phyloP scores from a whole-genome alignment of 2,888 invertebrate genomes.

The Acronicta leporina region DNA sequence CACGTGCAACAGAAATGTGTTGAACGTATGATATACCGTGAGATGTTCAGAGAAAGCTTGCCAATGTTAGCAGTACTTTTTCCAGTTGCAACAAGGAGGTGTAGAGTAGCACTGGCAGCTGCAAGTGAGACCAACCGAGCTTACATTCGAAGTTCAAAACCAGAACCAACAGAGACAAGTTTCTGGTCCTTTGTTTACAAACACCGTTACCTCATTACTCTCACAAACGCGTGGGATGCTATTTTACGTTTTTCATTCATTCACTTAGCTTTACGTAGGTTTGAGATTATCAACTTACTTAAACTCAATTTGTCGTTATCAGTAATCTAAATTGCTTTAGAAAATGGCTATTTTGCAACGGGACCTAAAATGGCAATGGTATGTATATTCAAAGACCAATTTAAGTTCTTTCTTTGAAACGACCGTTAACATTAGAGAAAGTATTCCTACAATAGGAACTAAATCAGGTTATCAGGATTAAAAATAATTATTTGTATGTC shows the following conservation, averaged over 20 bases:
- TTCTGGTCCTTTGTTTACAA: constrained; percentile 46
- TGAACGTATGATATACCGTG: not conserved
- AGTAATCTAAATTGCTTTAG: not conserved
- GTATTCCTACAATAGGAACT: too few relatives aligned
- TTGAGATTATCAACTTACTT: constrained; percentile 6
- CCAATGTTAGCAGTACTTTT: not conserved
- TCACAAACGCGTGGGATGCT: constrained; percentile 31
- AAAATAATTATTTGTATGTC: not conserved
- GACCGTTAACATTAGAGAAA: too few relatives aligned
- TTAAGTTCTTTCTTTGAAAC: too few relatives aligned
- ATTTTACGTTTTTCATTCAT: constrained; percentile 26
- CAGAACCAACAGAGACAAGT: constrained; percentile 29
- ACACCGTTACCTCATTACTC: constrained; percentile 42
- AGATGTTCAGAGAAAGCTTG: not conserved
- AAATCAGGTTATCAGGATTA: not conserved
- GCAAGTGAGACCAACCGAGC: constrained; percentile 5
- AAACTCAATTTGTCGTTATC: not conserved
- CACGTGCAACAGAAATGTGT: not conserved
- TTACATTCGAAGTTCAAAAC: constrained; percentile 21
- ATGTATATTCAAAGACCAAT: too few relatives aligned
- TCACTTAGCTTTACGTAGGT: constrained; percentile 13
- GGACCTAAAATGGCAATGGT: not conserved
- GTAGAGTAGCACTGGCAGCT: constrained; percentile 29
- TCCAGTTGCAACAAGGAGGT: not conserved
- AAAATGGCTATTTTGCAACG: not conserved